Conservation (phyloP, 2,797 vertebrate genomes). For the Megaceryle alcyon region DNA sequence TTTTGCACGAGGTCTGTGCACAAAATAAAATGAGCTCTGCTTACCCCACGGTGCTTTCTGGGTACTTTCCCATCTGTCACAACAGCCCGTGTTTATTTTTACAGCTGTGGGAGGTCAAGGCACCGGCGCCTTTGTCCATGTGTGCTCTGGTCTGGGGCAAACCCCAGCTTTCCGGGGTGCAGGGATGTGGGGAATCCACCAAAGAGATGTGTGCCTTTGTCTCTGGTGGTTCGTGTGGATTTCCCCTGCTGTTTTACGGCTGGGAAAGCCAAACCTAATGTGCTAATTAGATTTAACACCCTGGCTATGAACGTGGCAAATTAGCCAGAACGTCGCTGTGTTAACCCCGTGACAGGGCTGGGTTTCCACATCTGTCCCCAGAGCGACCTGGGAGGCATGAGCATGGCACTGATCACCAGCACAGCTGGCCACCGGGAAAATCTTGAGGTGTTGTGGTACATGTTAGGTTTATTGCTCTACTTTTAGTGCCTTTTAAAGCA, state of each 20-base stretch:
- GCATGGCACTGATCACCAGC: accelerated
- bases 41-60: neutral
- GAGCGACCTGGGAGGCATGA: accelerated
- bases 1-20: neutral
- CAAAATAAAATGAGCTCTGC: neutral
- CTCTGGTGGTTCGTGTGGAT: neutral
- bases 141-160: neutral
- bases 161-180: accelerated
- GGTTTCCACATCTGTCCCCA: neutral
- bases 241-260: neutral
- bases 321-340: neutral
- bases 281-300: slow-evolving; percentile 54
- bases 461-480: accelerated
- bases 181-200: neutral
- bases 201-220: accelerated
- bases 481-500: neutral
- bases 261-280: slow-evolving; percentile 27
- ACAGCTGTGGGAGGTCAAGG: accelerated
- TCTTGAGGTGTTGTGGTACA: accelerated
- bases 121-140: accelerated
- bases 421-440: neutral
- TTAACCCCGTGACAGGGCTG: neutral
- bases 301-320: neutral
- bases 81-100: neutral
- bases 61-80: neutral